Evolutionary conservation across 2,797 vertebrate genomes (phyloP), one percentile per base, ranked within the genome.

Genomic region (Coccyzus lansbergi): DNA sequence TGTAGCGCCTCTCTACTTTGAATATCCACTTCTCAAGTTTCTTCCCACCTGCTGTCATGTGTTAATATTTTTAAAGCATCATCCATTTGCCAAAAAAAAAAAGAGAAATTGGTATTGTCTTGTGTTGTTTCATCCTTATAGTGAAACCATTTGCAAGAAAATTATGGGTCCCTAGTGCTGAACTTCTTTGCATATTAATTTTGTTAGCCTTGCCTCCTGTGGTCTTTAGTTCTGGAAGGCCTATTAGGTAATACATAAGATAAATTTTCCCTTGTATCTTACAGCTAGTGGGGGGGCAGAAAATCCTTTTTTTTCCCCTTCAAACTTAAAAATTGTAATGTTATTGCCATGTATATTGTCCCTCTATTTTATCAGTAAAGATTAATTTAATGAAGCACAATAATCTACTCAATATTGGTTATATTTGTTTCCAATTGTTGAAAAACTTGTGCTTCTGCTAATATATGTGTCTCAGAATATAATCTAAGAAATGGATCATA

Each of bases 181-280:
- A 98, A 98, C 98, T 98, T 98, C 98, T 99, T 99, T 99, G 99
- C 98, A 99, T 99, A 99, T 98, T 99, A 99, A 99, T 99, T 99
- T 99, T 99, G 99, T 99, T 99, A 99, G 98, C 98, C 98, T 99
- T 99, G 98, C 98, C 99, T 99, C 99, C 99, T 97, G 98, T 97
- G 98, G 98, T 98, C 98, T 98, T 98, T 95, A 98, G 98, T 98
- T 98, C 97, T 98, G 97, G 97, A 98, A 98, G 98, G 98, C 98
- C 98, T 98, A 98, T 98, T 99, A 99, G 98, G 96, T 98, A 98
- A 98, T 98, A 98, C 96, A 97, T 97, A 97, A 98, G 98, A 98
- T 97, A 98, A 97, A 98, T 98, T 97, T 98, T 97, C 98, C 97
- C 95, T 97, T 97, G 92, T 97, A 97, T 97, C 87, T 98, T 97